phyloP scores from a whole-genome alignment of 2,113 vertebrate species.

The Mastomys coucha region DNA sequence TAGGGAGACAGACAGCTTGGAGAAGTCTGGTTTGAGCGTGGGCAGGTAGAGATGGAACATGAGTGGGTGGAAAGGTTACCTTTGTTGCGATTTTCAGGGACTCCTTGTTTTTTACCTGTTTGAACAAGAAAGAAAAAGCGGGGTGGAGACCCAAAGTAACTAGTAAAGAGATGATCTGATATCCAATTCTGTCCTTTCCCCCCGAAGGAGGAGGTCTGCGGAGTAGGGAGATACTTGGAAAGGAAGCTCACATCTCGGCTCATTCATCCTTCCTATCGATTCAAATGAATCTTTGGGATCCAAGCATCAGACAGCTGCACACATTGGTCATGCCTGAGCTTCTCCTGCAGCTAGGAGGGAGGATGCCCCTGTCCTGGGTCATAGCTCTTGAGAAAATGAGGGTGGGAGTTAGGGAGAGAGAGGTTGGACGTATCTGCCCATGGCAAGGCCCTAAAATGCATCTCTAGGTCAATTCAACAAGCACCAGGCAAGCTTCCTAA shows the following conservation, averaged over 20 bases:
- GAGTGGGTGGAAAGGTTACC: slow-evolving; percentile 94
- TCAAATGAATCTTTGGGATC: neutral
- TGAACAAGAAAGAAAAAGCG: slow-evolving; percentile 93
- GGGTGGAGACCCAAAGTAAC: slow-evolving; percentile 82
- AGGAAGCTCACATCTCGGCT: slow-evolving; percentile 8
- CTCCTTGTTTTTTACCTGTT: slow-evolving; percentile 99
- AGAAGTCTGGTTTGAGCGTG: slow-evolving; percentile 66
- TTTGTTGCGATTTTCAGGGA: slow-evolving; percentile 99
- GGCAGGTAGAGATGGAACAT: slow-evolving; percentile 89
- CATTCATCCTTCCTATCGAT: neutral
- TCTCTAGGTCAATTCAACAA: neutral
- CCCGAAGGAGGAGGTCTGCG: neutral
- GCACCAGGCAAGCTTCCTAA: neutral
- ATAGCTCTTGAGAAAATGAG: neutral
- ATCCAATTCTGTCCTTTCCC: neutral
- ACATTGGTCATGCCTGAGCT: neutral
- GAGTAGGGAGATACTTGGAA: neutral
- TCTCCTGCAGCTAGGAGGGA: slow-evolving; percentile 1
- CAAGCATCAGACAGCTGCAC: neutral
- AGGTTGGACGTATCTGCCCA: neutral
- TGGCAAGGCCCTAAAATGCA: neutral
- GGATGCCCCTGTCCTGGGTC: neutral
- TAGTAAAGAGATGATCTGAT: slow-evolving; percentile 69
- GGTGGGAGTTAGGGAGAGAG: neutral
- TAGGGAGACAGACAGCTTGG: slow-evolving; percentile 86